Evolutionary conservation across 2,797 vertebrate genomes (phyloP).

Genomic region (Sebastes itinus): DNA sequence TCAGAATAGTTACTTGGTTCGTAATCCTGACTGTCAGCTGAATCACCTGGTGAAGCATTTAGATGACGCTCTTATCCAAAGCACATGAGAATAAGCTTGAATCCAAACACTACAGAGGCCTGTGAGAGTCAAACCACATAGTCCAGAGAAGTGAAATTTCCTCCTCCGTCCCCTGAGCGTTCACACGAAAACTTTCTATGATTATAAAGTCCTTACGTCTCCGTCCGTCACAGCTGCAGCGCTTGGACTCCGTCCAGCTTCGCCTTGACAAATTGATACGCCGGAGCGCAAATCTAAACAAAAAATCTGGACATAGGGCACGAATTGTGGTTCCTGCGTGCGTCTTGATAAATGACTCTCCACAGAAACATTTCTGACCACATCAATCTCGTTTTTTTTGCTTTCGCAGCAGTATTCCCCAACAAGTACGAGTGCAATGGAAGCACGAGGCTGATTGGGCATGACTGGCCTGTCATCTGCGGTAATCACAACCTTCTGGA

Average conservation of each 20-base stretch:
- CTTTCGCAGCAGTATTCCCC: conserved; percentile 31
- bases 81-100: not conserved
- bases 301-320: conserved; percentile 12
- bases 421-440: not conserved
- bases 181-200: not conserved
- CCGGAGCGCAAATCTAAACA: conserved; percentile 24
- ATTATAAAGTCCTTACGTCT: conserved; percentile 6
- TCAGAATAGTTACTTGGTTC: not conserved
- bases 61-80: not conserved
- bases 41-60: not conserved
- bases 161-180: not conserved
- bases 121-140: conserved; percentile 6
- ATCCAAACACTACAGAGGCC: not conserved
- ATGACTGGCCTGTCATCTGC: conserved; percentile 34
- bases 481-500: conserved; percentile 47
- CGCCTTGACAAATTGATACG: conserved; percentile 38
- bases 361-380: conserved; percentile 24
- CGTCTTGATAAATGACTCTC: conserved; percentile 34
- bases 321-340: conserved; percentile 12
- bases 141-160: conserved; percentile 10
- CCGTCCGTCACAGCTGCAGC: conserved; percentile 26
- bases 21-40: not conserved
- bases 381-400: conserved; percentile 39
- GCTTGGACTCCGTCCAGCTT: conserved; percentile 21
- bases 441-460: conserved; percentile 29